Percentiles rank a stretch among this genome's conserved stretches.
Evolutionary conservation across 2,888 invertebrate species (phyloP).

Genomic region (Oegoconia quadripuncta): DNA sequence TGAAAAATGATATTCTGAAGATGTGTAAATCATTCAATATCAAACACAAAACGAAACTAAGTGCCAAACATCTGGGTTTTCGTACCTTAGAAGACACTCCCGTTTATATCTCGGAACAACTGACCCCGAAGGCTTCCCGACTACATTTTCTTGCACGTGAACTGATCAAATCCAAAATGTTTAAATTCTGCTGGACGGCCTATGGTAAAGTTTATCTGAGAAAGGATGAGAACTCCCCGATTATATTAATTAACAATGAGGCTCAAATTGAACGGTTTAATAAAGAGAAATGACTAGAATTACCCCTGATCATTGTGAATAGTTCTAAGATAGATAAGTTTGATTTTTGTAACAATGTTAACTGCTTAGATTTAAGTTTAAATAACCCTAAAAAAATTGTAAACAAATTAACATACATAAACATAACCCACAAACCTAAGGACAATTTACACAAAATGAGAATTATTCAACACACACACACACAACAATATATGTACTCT

Average conservation of each 20-base stretch:
- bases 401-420: too few relatives aligned
- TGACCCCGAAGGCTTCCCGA: conserved; percentile 18
- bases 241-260: conserved; percentile 17
- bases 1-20: conserved; percentile 15
- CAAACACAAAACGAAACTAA: conserved; percentile 13
- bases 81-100: conserved; percentile 14
- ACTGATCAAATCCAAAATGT: conserved; percentile 11
- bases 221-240: conserved; percentile 14
- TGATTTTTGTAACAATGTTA: too few relatives aligned
- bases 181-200: conserved; percentile 20
- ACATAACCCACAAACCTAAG: too few relatives aligned
- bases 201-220: conserved; percentile 21
- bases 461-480: too few relatives aligned
- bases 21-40: conserved; percentile 16
- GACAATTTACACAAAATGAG: too few relatives aligned
- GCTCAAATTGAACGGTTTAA: conserved; percentile 1
- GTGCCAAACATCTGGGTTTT: conserved; percentile 19
- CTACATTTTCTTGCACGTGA: conserved; percentile 20
- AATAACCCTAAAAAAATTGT: too few relatives aligned
- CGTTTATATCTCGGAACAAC: conserved; percentile 16
- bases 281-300: not conserved
- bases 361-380: too few relatives aligned
- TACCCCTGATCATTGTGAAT: too few relatives aligned
- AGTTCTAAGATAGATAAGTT: too few relatives aligned
- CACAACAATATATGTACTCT: too few relatives aligned